phyloP scores from a whole-genome alignment of 2,113 vertebrate genomes.

The Atherinomorus stipes region DNA sequence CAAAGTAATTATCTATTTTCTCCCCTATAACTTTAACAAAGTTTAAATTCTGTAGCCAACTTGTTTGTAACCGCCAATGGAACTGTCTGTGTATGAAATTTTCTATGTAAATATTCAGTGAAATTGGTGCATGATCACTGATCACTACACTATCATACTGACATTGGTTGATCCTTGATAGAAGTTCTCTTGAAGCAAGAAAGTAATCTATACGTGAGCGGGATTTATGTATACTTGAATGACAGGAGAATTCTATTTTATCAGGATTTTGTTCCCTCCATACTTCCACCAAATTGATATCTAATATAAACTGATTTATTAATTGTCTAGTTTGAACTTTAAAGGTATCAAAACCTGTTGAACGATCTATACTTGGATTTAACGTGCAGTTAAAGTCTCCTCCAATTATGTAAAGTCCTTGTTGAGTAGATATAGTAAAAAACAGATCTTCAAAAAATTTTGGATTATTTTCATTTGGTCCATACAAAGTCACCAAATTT shows the following conservation, averaged over 20 bases:
- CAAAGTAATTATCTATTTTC: not conserved
- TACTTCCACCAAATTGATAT: not conserved
- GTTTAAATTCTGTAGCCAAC: not conserved
- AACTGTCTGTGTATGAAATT: not conserved
- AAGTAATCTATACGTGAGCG: not conserved
- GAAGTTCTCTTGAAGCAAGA: no score
- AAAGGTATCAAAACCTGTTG: no score
- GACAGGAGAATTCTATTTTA: conserved; percentile 8
- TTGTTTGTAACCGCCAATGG: not conserved
- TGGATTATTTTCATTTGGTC: not conserved
- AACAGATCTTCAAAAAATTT: rapidly evolving
- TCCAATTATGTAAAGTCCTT: not conserved
- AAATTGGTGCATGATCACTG: no score
- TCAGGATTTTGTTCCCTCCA: conserved; percentile 1
- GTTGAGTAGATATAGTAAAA: not conserved
- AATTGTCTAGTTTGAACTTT: not conserved
- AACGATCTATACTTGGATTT: not conserved
- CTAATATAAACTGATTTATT: not conserved
- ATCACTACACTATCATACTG: not conserved
- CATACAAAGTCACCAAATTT: not conserved
- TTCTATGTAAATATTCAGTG: not conserved
- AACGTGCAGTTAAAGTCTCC: not conserved
- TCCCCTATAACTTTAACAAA: not conserved
- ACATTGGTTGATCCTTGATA: not conserved
- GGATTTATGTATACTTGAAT: not conserved